Evolutionary conservation across 2,888 invertebrate species (phyloP), one percentile per base, ranked within the genome.

Genomic region (Danaus chrysippus): DNA sequence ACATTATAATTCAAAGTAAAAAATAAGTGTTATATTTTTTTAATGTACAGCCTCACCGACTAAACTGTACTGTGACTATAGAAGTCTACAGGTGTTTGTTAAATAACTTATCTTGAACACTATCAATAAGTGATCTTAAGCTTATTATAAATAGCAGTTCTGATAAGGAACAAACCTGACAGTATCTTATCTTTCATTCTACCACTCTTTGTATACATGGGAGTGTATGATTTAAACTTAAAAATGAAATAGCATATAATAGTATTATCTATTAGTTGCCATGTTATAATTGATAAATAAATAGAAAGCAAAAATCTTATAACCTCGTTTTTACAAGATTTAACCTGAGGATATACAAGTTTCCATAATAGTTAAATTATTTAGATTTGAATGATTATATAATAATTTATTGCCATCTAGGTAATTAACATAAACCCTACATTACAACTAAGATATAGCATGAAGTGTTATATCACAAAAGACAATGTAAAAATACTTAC

Each of bases 81-180:
- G 69, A 64, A 77, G 77, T 74, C 76, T 76, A 78, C 76, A 79
- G 80, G 78, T 76, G 78, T 81, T 79, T 76, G 76, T 73, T 77
- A 77, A 75, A 75, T 70, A 65, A 65, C 76, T 83, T 89, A 90
- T 89, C 88, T 81, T 73, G 70, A 66, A 67, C 77, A 67, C 78
- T 87, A 89, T 89, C 88, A 86, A 84, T 85, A 84, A 76, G 75
- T 78, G 84, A 84, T 86, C 84, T 83, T 84, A 84, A 85, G 87
- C 87, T 83, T 83, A 82, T 78, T 77, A 81, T 83, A 89, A 88
- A 87, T 86, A 89, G 78, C 78, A 82, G 70, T 74, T 74, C 11
- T 80, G 89, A 89, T 89, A 89, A 89, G 79, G 75, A 81, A 74
- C 72, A 78, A 81, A 81, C 80, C 77, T 76, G 77, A 73, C 77